Evolutionary conservation across 1,140 invertebrate genomes (phyloP).

Genomic region (Drosophila rhopaloa): DNA sequence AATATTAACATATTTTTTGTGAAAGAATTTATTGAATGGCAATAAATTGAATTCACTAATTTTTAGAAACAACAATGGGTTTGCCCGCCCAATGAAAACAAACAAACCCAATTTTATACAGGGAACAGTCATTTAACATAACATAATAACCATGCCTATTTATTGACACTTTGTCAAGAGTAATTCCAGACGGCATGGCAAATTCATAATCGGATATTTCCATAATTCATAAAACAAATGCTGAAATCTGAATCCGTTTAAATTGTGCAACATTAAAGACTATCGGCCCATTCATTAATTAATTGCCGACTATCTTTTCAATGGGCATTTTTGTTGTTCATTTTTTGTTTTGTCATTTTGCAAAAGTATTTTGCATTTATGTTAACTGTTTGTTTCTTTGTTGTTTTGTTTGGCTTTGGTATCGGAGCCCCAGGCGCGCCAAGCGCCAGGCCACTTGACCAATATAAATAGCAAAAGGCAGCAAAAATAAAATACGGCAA

Average conservation of each 20-base stretch:
- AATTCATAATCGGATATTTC: slow-evolving; percentile 25
- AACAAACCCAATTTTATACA: background rate
- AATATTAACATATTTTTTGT: background rate
- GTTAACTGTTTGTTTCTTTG: slow-evolving; percentile 69
- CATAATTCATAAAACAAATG: slow-evolving; percentile 52
- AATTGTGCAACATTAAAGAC: slow-evolving; percentile 67
- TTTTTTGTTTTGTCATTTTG: slow-evolving; percentile 57
- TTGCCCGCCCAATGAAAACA: background rate
- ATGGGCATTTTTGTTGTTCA: slow-evolving; percentile 30
- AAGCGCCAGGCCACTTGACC: slow-evolving; percentile 69
- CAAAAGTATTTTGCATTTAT: slow-evolving; percentile 57
- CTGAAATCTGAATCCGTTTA: slow-evolving; percentile 74
- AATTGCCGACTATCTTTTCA: slow-evolving; percentile 41
- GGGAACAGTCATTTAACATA: slow-evolving; percentile 6
- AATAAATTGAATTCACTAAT: background rate
- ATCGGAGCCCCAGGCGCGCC: slow-evolving; percentile 27
- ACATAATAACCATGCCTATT: slow-evolving; percentile 25
- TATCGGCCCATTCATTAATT: slow-evolving; percentile 45
- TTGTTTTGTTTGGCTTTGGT: slow-evolving; percentile 57
- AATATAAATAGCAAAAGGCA: slow-evolving; percentile 70
- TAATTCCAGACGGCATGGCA: slow-evolving; percentile 12
- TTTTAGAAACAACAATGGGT: background rate
- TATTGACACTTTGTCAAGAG: slow-evolving; percentile 38
- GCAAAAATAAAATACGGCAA: slow-evolving; percentile 15
- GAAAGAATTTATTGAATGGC: background rate